These are phyloP conservation scores for Menura novaehollandiae DNA, from an alignment of 2,113 vertebrate genomes.

Conservation along the genomic window DNA sequence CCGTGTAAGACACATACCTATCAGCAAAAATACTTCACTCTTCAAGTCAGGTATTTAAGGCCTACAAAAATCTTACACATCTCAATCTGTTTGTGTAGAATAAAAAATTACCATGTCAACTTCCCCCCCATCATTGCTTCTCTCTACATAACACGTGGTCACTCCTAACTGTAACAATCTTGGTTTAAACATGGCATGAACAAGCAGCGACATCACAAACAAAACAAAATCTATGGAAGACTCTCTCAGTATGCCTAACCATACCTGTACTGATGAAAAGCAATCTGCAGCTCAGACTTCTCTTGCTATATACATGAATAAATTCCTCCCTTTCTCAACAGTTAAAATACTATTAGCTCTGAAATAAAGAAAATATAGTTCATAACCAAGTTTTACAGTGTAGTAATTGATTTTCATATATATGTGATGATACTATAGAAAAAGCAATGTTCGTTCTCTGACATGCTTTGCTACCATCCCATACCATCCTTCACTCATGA, in stretches of 20 bases:
- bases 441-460: not conserved
- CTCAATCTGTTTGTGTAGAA: not conserved
- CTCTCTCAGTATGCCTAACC: not conserved
- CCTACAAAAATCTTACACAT: not conserved
- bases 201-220: not conserved
- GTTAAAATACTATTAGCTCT: not conserved
- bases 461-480: not conserved
- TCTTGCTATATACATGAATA: not conserved
- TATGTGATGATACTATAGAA: not conserved
- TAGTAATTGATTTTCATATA: not conserved
- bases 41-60: not conserved
- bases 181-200: not conserved
- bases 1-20: not conserved
- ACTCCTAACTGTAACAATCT: not conserved
- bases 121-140: not conserved
- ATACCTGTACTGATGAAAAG: not conserved
- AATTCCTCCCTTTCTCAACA: not conserved
- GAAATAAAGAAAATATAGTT: not conserved
- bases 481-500: not conserved
- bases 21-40: not conserved
- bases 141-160: fast-evolving
- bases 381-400: not conserved
- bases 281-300: not conserved
- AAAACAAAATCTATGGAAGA: not conserved
- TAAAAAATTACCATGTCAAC: not conserved